Conservation (phyloP, 2,113 vertebrate species). For the Ivindomyrus marchei region DNA sequence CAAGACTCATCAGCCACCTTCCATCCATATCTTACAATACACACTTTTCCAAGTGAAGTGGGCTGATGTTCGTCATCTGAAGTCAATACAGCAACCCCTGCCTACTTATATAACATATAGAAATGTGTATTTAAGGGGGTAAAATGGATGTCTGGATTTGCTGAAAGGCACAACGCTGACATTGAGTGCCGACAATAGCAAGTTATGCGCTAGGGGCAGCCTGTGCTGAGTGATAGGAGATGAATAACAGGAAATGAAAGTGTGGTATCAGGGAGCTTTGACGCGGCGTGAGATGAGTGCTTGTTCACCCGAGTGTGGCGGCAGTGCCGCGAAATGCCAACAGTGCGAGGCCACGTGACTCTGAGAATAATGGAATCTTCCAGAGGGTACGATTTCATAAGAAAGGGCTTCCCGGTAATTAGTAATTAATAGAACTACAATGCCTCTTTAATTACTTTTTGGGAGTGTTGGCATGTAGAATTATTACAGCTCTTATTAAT, state of each 20-base stretch:
- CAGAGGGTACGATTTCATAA: not conserved
- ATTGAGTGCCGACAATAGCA: not conserved
- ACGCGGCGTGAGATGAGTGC: not conserved
- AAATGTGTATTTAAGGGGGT: not conserved
- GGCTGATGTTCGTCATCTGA: not conserved
- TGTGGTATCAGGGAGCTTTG: slow-evolving; percentile 1
- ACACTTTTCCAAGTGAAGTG: not conserved
- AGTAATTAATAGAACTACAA: not conserved
- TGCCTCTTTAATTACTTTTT: slow-evolving; percentile 7
- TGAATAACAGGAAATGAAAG: slow-evolving; percentile 13
- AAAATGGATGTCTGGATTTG: not conserved
- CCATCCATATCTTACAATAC: not conserved
- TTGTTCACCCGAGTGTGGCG: not conserved
- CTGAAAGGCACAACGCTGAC: not conserved
- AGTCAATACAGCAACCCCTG: not conserved
- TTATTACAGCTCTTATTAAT: not conserved
- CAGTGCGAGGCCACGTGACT: not conserved
- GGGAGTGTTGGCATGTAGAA: not conserved
- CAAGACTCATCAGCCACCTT: not conserved
- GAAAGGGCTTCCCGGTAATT: not conserved
- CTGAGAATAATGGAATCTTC: slow-evolving; percentile 10
- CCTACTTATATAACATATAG: not conserved
- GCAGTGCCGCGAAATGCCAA: not conserved
- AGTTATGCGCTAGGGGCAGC: not conserved
- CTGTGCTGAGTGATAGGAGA: not conserved